Evolutionary conservation across 2,113 vertebrate genomes (phyloP).

Genomic region (Setophaga coronata): DNA sequence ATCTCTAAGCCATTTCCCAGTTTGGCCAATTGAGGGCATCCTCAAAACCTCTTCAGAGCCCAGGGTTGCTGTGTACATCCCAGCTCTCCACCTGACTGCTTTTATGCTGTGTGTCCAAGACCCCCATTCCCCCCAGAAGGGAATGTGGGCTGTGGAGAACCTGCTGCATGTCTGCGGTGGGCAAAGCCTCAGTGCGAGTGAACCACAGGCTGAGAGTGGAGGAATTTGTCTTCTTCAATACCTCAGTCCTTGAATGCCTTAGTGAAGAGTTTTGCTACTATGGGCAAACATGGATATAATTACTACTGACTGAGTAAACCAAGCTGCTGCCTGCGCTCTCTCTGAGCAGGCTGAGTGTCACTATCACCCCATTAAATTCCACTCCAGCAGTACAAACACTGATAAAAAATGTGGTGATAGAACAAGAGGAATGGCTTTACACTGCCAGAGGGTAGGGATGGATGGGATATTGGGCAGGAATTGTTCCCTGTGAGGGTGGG

Average conservation of each 20-base stretch:
- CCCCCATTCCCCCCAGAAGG: not conserved
- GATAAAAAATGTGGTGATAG: not conserved
- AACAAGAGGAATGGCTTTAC: accelerated
- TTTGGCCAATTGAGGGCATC: not conserved
- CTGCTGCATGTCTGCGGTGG: not conserved
- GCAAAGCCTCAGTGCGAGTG: not conserved
- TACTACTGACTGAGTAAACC: not conserved
- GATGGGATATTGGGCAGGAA: not conserved
- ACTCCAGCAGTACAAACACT: not conserved
- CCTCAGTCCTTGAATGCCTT: not conserved
- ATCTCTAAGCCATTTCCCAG: not conserved
- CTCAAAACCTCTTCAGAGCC: not conserved
- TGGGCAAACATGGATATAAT: not conserved
- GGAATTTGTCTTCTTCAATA: not conserved
- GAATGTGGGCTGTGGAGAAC: not conserved
- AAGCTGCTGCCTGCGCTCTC: not conserved
- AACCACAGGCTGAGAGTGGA: not conserved
- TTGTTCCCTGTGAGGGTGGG: not conserved
- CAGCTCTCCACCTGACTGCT: not conserved
- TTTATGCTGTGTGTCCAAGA: not conserved
- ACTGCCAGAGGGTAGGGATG: not conserved
- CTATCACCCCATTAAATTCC: not conserved
- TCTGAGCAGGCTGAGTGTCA: not conserved
- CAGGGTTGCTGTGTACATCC: not conserved
- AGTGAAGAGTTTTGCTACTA: not conserved